Percentiles rank a stretch among this genome's conserved stretches.
Evolutionary conservation across 2,113 vertebrate species (phyloP).

Genomic region (Bos javanicus): DNA sequence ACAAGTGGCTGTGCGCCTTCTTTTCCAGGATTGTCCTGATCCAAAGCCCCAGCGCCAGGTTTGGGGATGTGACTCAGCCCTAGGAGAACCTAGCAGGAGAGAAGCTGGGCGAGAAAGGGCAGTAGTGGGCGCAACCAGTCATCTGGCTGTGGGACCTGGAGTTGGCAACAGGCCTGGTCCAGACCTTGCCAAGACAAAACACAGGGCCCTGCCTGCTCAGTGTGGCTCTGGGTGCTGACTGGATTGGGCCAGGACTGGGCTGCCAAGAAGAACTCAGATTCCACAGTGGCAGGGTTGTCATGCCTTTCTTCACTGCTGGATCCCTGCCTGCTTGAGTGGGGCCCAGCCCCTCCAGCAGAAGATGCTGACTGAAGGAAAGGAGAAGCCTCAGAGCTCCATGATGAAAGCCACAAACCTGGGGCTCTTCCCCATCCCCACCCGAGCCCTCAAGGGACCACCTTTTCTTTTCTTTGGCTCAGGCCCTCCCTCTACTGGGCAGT

Average conservation of each 20-base stretch:
- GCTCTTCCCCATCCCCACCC: not conserved
- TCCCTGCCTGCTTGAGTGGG: not conserved
- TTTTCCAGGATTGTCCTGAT: not conserved
- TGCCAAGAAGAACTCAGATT: not conserved
- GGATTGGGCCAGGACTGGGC: not conserved
- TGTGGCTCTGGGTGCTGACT: not conserved
- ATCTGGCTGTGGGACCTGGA: not conserved
- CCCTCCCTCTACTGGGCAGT: constrained; percentile 69
- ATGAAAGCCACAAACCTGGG: not conserved
- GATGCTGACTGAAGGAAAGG: constrained; percentile 12
- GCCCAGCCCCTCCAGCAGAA: not conserved
- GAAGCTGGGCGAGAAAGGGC: not conserved
- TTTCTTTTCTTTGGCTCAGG: constrained; percentile 64
- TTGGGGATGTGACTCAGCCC: not conserved
- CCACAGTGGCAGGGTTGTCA: not conserved
- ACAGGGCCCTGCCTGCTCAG: not conserved
- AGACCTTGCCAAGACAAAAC: not conserved
- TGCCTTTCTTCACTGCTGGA: not conserved
- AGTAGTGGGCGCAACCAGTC: not conserved
- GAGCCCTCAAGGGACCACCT: not conserved
- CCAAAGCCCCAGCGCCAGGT: not conserved
- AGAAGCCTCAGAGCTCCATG: not conserved
- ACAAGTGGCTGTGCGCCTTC: not conserved
- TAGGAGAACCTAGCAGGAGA: constrained; percentile 8
- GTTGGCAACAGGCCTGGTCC: not conserved